Conservation (phyloP, 2,113 vertebrate species). For the Porphyrio hochstetteri region DNA sequence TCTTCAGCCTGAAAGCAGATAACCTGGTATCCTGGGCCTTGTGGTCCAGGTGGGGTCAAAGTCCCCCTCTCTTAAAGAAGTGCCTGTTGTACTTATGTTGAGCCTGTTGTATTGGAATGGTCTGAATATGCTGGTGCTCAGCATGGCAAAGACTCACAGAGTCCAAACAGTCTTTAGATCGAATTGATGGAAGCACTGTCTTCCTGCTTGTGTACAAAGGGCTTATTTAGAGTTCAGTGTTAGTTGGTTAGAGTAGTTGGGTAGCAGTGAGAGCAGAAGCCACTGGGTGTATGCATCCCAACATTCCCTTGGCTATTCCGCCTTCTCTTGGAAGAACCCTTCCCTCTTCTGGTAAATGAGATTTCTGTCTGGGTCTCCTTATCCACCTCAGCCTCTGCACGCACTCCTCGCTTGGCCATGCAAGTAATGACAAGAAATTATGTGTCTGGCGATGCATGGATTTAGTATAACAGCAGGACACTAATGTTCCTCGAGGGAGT, state of each 20-base stretch:
- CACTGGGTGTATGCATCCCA: neutral
- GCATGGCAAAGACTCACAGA: neutral
- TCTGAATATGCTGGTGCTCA: neutral
- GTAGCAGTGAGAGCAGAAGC: neutral
- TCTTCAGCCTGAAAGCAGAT: neutral
- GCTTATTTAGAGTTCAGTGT: neutral
- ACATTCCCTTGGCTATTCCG: neutral
- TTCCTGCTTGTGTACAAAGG: neutral
- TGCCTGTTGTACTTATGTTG: neutral
- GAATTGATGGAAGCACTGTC: accelerated
- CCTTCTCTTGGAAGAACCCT: neutral
- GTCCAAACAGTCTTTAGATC: neutral
- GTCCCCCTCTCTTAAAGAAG: neutral
- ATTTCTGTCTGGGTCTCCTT: neutral
- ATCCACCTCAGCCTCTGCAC: neutral
- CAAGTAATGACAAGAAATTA: neutral
- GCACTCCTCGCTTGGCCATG: neutral
- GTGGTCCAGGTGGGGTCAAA: neutral
- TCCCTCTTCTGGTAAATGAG: neutral
- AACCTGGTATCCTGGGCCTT: neutral
- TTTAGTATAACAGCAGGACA: neutral
- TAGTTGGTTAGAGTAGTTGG: neutral
- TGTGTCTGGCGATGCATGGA: neutral
- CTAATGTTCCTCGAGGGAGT: neutral
- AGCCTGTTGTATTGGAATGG: neutral